Evolutionary conservation across 2,113 vertebrate genomes (phyloP), one percentile per base, ranked within the genome.

Genomic region (Synodontis membranacea): DNA sequence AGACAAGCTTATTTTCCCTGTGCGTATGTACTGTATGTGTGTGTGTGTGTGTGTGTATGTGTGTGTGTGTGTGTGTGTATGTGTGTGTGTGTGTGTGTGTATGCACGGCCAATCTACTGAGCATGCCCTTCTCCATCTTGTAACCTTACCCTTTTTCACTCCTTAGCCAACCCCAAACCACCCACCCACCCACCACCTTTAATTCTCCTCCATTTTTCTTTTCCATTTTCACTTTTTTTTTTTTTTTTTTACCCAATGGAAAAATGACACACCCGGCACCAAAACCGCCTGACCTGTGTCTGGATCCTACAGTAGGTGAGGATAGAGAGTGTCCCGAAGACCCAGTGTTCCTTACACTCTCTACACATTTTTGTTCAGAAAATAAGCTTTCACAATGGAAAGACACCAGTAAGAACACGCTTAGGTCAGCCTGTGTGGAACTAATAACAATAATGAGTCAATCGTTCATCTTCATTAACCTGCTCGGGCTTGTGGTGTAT

Each of bases 211-310:
- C 92, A 93, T 92, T 91, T 86, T 72, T 94, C 87, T 92, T 92
- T 94, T 94, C 92, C 93, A 93, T 93, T 94, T 94, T 88, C 95
- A 93, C 95, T 95, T 94, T 95, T 39, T 70, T 68, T 64, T 4
- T 64, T 68, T 17, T 68, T 37, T 37, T 68, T 68, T 37, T 68
- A 37, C 66, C 34, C 34, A 37, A 37, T 37, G 4, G 4, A 64
- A 70, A 8, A 37, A 54, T 80, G 31, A 37, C 34, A 14, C 50
- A 7, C 46, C 14, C 9, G 31, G 76, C n/a, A 21, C 76, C 5
- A 4, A 54, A 52, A 0, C 31, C 46, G 8, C 10, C 48, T 52
- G 31, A 52, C 23, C 70, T 54, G 11, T 3, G 21, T 42, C 54
- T 81, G 50, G 54, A 42, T 4, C n/a, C 76, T 34, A 50, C 11